Evolutionary conservation across 2,113 vertebrate species (phyloP).

Genomic region (Macroglossus sobrinus): DNA sequence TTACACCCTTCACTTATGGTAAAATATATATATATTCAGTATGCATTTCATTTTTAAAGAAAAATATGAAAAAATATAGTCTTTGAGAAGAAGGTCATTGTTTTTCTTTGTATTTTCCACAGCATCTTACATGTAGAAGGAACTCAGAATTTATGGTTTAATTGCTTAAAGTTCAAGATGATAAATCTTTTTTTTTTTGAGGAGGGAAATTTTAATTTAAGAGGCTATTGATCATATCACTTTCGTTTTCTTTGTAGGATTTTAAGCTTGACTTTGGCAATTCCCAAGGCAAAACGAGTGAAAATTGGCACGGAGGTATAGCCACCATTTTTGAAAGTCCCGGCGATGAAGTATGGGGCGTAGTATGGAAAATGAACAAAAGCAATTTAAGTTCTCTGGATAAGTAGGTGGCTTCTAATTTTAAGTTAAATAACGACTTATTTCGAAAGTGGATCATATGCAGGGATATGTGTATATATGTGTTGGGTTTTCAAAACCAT

Average conservation of each 20-base stretch:
- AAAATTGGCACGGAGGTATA: constrained; percentile 90
- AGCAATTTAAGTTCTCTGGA: constrained; percentile 86
- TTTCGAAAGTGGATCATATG: constrained; percentile 1
- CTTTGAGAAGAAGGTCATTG: neutral
- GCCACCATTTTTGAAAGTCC: constrained; percentile 89
- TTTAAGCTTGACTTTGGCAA: constrained; percentile 91
- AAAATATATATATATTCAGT: neutral
- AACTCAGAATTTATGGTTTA: constrained; percentile 9
- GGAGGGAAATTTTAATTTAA: neutral
- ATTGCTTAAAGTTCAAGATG: neutral
- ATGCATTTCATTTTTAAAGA: constrained; percentile 28
- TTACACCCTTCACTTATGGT: neutral
- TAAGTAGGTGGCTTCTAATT: constrained; percentile 86
- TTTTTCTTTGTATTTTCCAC: constrained; percentile 31
- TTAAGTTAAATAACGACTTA: constrained; percentile 45
- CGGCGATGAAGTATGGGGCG: constrained; percentile 93
- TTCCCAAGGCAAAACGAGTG: constrained; percentile 76
- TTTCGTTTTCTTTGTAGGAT: constrained; percentile 84
- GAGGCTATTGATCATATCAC: constrained; percentile 37
- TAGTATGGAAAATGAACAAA: constrained; percentile 91
- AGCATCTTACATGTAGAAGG: neutral
- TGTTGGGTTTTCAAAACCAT: neutral
- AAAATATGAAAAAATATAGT: neutral
- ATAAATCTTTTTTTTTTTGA: constrained; percentile 35
- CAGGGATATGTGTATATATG: neutral